Evolutionary conservation across 1,140 invertebrate genomes (phyloP).

Genomic region (Papilio helenus): DNA sequence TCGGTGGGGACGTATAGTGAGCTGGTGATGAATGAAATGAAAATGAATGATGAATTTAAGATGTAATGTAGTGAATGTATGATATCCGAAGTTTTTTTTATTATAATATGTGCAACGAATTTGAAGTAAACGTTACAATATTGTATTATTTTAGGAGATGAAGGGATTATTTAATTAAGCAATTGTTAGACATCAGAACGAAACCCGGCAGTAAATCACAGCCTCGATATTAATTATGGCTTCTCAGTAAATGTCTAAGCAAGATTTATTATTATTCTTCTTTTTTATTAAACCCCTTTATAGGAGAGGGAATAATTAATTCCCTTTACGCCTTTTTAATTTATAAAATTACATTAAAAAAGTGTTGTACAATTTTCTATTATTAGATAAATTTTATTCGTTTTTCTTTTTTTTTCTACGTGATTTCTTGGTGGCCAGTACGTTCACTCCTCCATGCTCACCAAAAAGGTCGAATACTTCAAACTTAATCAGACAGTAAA

Average conservation of each 20-base stretch:
- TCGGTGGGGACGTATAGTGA: no score
- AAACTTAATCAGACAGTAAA: no score
- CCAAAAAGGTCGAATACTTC: no score
- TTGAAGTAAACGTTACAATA: not conserved
- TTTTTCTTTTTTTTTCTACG: not conserved
- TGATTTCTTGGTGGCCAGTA: no score
- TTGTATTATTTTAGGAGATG: not conserved
- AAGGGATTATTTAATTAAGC: conserved; percentile 22
- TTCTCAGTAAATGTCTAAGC: no score
- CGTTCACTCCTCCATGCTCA: no score
- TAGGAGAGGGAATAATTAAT: not conserved
- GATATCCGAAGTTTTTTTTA: no score
- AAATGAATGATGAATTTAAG: no score
- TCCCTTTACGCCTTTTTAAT: not conserved
- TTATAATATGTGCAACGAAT: not conserved
- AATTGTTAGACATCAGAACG: conserved; percentile 29
- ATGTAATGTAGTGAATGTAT: no score
- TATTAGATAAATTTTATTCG: not conserved
- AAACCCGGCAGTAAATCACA: conserved; percentile 25
- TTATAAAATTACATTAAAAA: not conserved
- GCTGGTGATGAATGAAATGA: no score
- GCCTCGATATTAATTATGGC: not conserved
- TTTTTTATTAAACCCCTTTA: not conserved
- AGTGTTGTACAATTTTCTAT: not conserved
- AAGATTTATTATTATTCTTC: conserved; percentile 27